A percentile compares a stretch with the other conserved stretches of the same genome.
phyloP scores from a whole-genome alignment of 2,113 vertebrate genomes.

The Carassius gibelio region DNA sequence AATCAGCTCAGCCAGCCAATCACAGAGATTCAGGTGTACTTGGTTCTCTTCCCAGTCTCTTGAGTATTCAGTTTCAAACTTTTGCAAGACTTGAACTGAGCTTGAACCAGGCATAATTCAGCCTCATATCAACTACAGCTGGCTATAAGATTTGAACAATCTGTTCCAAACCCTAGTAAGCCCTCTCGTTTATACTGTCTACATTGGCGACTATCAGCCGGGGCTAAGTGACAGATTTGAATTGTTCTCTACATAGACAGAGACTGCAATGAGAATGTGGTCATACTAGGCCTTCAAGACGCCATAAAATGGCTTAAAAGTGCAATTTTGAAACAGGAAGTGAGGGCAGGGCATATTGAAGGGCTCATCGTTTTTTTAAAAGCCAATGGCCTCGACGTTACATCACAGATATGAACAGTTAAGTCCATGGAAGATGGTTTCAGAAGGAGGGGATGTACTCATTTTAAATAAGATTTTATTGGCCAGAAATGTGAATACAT shows the following conservation, averaged over 20 bases:
- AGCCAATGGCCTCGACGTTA: neutral
- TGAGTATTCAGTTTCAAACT: slow-evolving; percentile 25
- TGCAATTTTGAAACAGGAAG: neutral
- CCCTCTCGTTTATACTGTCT: neutral
- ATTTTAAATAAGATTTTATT: too few relatives aligned
- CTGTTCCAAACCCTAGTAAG: slow-evolving; percentile 13
- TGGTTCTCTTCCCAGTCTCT: slow-evolving; percentile 13
- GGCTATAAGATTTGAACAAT: neutral
- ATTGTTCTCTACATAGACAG: neutral
- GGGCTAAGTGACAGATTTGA: neutral
- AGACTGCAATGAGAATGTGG: neutral
- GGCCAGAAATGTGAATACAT: too few relatives aligned
- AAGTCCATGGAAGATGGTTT: too few relatives aligned
- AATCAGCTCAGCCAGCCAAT: slow-evolving; percentile 38
- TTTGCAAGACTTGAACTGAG: slow-evolving; percentile 21
- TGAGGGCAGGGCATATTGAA: neutral
- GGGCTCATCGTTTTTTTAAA: neutral
- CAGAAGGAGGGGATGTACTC: too few relatives aligned
- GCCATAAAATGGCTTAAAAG: neutral
- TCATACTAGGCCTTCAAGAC: neutral
- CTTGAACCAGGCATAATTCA: neutral
- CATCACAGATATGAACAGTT: neutral
- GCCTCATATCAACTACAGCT: neutral
- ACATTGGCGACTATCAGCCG: neutral
- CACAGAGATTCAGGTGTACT: neutral